Base-by-base conservation (phyloP, 2,888 invertebrate species). In the Lacanobia wlatinum region DNA sequence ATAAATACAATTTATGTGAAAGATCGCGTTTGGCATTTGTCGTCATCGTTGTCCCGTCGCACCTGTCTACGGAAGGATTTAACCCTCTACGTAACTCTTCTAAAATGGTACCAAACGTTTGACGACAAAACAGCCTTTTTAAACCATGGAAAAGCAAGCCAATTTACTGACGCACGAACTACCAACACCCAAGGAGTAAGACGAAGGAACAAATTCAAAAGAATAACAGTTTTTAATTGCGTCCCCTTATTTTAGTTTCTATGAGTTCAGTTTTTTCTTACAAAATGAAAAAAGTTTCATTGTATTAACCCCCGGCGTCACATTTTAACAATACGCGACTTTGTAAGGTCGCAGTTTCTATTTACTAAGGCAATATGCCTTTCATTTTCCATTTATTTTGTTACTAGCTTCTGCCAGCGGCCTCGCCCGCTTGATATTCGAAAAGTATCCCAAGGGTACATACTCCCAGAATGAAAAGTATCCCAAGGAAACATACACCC, bases 271-370 rank as follows among this genome's bases (percentile, higher is more conserved):
- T 85, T 85, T 85, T 85, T 87, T 79, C 60, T 77, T 85, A 73
- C 85, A 83, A 92, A 91, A 93, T 93, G 91, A 92, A 92, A 93
- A 92, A 93, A 93, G 92, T 93, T 92, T 87, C 84, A 83, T 87
- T 89, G 87, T 87, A 83, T 83, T 81, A 73, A 80, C 86, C 86
- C 82, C 78, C 18, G 82, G 87, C 88, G 85, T 87, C 89, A 90
- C 88, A 88, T 91, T 92, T 88, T 73, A 86, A 87, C 89, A 87
- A 86, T 84, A 84, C 83, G 70, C 69, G 83, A 81, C 80, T 88
- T 85, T 79, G 77, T 72, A 82, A 84, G 79, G 80, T 72, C 83
- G 60, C 80, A 69, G 76, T 69, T 73, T 76, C 67, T 82, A 80
- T 85, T 86, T 86, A 72, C 76, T 70, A 72, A 78, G 70, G 72